Base-by-base conservation (phyloP, 2,797 vertebrate genomes). In the Gymnopithys bicolor region DNA sequence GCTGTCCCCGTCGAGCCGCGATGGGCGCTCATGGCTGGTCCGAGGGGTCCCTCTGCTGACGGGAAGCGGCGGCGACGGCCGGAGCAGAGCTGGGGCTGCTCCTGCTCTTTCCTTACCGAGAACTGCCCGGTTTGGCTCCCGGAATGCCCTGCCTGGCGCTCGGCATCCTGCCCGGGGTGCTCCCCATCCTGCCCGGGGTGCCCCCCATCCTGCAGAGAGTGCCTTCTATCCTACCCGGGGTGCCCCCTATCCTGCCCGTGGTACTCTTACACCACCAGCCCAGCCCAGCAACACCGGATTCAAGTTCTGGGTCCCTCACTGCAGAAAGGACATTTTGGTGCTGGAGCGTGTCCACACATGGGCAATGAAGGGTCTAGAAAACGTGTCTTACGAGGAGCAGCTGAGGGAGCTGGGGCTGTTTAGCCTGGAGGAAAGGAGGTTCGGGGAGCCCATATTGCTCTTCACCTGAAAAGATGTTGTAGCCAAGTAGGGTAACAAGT, bases 41-140 rank as follows among this genome's bases (percentile, higher is more conserved):
- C 81, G 90, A 94, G 96, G 95, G 95, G 87, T 97, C 95, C 97
- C 95, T 86, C 97, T 97, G 95, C 28, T 88, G 97, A 81, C 79
- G 49, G 52, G 11, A 73, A 78, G 49, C 37, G 70, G 95, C 27
- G 16, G 27, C 32, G 8, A 56, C 45, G 9, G 41, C 4, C 22
- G 53, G 21, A 82, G 67, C 16, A 0, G 48, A 41, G 82, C 66
- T 1, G 19, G 13, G 49, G 4, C 39, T 22, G 68, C 7, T 18
- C 52, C 81, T 1, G n/a, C 9, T 15, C 18, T 2, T 3, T 10
- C 49, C 13, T 7, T 3, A 3, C 4, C 24, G 17, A 3, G 16
- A 6, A 16, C 9, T 22, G 41, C 55, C 14, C 35, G 13, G 9
- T 19, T 18, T 9, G 23, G 58, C 7, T 14, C 22, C 49, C 13